These are phyloP conservation scores for Cataglyphis hispanica DNA, from an alignment of 1,140 invertebrate genomes.

Conservation along the genomic window DNA sequence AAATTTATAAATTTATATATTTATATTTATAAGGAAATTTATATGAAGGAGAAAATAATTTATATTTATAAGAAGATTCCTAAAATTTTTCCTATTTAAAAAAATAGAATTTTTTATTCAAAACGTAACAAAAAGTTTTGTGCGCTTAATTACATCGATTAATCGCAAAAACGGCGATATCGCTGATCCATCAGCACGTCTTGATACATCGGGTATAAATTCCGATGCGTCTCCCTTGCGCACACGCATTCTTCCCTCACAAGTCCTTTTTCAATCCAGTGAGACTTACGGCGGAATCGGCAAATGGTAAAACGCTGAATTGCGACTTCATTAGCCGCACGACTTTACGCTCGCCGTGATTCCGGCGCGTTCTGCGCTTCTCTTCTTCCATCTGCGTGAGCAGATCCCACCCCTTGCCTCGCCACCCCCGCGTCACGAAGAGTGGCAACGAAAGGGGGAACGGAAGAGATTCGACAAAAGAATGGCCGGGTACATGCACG, in stretches of 20 bases:
- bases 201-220: slow-evolving; percentile 1
- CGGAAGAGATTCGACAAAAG: slow-evolving; percentile 78
- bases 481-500: slow-evolving; percentile 74
- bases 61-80: background rate
- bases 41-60: too few species aligned
- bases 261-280: background rate
- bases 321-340: slow-evolving; percentile 81
- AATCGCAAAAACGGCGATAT: background rate
- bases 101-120: background rate
- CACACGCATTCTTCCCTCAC: background rate
- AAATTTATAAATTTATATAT: background rate
- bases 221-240: slow-evolving; percentile 15
- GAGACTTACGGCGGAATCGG: slow-evolving; percentile 65
- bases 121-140: background rate
- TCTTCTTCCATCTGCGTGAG: slow-evolving; percentile 43
- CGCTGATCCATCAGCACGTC: background rate
- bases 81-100: background rate
- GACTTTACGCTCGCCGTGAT: slow-evolving; percentile 80
- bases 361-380: slow-evolving; percentile 62
- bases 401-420: slow-evolving; percentile 31
- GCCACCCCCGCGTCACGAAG: slow-evolving; percentile 61
- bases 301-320: slow-evolving; percentile 76
- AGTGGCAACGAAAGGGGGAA: slow-evolving; percentile 67
- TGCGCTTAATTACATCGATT: background rate
- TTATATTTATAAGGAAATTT: too few species aligned